These are phyloP conservation scores for Bettongia penicillata DNA, from an alignment of 2,113 vertebrate species.

Conservation along the genomic window DNA sequence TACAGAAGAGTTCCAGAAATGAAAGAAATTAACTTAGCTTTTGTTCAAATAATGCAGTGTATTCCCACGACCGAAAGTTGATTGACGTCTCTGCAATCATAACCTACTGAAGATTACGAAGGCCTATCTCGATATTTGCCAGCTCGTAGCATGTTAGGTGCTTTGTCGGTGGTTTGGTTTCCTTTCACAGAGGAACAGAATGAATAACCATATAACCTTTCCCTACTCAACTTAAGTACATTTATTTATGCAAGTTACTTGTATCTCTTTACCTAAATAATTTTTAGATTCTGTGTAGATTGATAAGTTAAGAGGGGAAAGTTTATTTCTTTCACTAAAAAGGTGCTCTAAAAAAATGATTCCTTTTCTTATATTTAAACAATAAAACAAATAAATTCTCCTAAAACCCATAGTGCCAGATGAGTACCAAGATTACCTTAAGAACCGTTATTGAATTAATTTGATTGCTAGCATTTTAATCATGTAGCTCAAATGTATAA, in stretches of 20 bases:
- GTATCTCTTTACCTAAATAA: slow-evolving; percentile 39
- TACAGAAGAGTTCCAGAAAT: slow-evolving; percentile 1
- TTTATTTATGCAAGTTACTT: slow-evolving; percentile 50
- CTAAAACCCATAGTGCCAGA: neutral
- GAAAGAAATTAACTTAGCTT: slow-evolving; percentile 7
- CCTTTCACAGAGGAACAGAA: slow-evolving; percentile 16
- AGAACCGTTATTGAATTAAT: neutral
- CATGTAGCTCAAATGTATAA: neutral
- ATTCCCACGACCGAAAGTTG: neutral
- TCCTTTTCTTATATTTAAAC: neutral
- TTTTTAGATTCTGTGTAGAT: slow-evolving; percentile 23
- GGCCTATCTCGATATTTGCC: slow-evolving; percentile 39
- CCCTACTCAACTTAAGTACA: slow-evolving; percentile 43
- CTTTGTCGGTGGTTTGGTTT: slow-evolving; percentile 41
- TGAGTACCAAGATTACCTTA: neutral
- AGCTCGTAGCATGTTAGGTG: slow-evolving; percentile 28
- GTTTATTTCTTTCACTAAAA: neutral
- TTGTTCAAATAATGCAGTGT: neutral
- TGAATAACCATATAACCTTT: slow-evolving; percentile 43
- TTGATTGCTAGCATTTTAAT: neutral
- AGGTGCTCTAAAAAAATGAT: neutral
- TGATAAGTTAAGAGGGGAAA: neutral
- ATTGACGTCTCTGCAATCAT: slow-evolving; percentile 7
- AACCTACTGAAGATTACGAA: neutral
- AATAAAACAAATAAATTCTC: neutral